Evolutionary conservation across 2,888 invertebrate species (phyloP).

Genomic region (Drosophila mayaguana): DNA sequence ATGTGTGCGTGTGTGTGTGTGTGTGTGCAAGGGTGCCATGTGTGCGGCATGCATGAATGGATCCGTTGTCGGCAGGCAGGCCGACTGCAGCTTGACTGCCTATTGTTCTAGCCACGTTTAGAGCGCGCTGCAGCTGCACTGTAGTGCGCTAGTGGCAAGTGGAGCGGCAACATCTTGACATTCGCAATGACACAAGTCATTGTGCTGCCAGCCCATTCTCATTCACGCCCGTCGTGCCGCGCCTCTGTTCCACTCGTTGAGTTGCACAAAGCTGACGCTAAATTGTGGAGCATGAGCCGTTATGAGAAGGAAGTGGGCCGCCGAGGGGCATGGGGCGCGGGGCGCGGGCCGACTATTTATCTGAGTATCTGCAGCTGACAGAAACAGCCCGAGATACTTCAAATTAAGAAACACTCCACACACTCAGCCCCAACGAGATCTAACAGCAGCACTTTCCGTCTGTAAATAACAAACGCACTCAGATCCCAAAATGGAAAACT

Average conservation of each 20-base stretch:
- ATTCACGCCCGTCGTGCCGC: conserved; percentile 8
- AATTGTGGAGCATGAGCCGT: conserved; percentile 46
- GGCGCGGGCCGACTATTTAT: conserved; percentile 16
- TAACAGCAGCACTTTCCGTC: conserved; percentile 12
- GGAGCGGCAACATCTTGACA: conserved; percentile 68
- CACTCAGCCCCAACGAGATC: background rate
- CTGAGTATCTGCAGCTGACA: conserved; percentile 49
- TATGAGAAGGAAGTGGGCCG: background rate
- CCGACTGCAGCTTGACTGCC: conserved; percentile 49
- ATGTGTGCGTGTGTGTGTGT: conserved; percentile 10
- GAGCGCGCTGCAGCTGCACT: conserved; percentile 30
- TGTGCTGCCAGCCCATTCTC: conserved; percentile 11
- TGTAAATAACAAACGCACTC: conserved; percentile 32
- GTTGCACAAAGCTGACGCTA: conserved; percentile 31
- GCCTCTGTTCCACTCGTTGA: background rate
- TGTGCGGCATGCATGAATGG: conserved; percentile 58
- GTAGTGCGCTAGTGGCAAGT: conserved; percentile 41
- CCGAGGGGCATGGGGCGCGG: background rate
- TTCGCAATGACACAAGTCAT: conserved; percentile 40
- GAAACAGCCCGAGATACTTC: conserved; percentile 49
- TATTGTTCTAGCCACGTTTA: conserved; percentile 55
- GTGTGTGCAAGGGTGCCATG: conserved; percentile 17
- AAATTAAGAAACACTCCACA: conserved; percentile 43
- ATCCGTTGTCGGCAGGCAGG: conserved; percentile 41
- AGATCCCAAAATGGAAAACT: conserved; percentile 24